phyloP scores from a whole-genome alignment of 2,797 vertebrate species.

The Sebastes glaucus region DNA sequence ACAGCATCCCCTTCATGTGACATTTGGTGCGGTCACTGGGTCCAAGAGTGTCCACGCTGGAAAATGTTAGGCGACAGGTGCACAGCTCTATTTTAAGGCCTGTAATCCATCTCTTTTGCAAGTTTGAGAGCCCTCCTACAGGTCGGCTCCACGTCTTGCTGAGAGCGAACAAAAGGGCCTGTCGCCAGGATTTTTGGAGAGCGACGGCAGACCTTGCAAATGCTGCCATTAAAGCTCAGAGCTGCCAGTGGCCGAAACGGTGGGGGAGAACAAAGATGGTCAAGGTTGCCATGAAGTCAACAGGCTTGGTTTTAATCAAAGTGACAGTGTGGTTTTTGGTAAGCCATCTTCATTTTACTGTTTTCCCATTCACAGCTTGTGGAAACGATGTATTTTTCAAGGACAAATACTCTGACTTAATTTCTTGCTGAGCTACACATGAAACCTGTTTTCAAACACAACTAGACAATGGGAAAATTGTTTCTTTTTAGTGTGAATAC shows the following conservation, averaged over 20 bases:
- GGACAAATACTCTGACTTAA: conserved; percentile 15
- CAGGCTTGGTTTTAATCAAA: conserved; percentile 42
- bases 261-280: conserved; percentile 9
- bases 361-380: conserved; percentile 9
- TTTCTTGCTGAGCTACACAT: not conserved
- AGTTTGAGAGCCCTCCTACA: conserved; percentile 49
- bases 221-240: conserved; percentile 36
- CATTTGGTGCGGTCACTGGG: conserved; percentile 48
- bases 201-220: conserved; percentile 19
- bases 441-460: not conserved
- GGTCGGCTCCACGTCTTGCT: conserved; percentile 33
- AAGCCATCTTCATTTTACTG: conserved; percentile 33
- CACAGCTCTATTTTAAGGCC: conserved; percentile 55
- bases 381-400: conserved; percentile 1
- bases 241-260: not conserved
- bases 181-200: conserved; percentile 35
- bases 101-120: conserved; percentile 57
- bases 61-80: conserved; percentile 64
- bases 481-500: not conserved
- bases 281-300: conserved; percentile 20
- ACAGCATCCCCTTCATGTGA: conserved; percentile 40
- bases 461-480: not conserved
- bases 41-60: conserved; percentile 40
- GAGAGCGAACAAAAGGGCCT: conserved; percentile 47
- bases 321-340: conserved; percentile 24